Base-by-base conservation (phyloP, 2,797 vertebrate genomes). In the Hoplostethus atlanticus region DNA sequence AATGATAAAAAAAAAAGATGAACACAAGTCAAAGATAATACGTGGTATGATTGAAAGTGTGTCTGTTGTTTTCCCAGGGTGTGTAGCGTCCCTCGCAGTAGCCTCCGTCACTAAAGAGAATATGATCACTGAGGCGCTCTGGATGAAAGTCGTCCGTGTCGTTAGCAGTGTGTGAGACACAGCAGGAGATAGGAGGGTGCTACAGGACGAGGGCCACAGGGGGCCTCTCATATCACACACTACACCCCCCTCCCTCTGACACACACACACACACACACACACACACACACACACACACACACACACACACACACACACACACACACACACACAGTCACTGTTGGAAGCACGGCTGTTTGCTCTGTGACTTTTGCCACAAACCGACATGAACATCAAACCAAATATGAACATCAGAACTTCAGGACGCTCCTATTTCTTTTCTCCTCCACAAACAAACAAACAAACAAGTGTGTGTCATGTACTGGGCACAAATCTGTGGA, bases 121-220 rank as follows among this genome's bases (percentile, higher is more conserved):
- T 10, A 12, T 25, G 48, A 84, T 68, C 78, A 34, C 6, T 5
- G 4, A 34, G 6, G 34, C 6, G 34, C 6, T 6, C 34, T 5
- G 34, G 4, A 5, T 1, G 6, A 34, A 6, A 4, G 1, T 4
- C 34, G 7, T 40, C 31, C 2, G 9, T 2, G 54, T 65, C 30
- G 9, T 73, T 77, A 79, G 83, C 28, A 7, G 52, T 25, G 44
- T 56, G 73, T 69, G 70, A 76, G 79, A 25, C 69, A 68, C 17
- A 48, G 75, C 5, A 40, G 65, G 21, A 73, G 60, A 77, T 65
- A 57, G 61, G 17, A 25, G 76, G 21, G 21, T 21, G 21, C 21
- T 21, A 21, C 21, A 21, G 21, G 21, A 21, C 21, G 67, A 15
- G 62, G 34, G 36, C 81, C 21, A 31, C 72, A 81, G 81, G 81